These are phyloP conservation scores for Leptopilina clavipes DNA, from an alignment of 1,140 invertebrate species.

Conservation along the genomic window DNA sequence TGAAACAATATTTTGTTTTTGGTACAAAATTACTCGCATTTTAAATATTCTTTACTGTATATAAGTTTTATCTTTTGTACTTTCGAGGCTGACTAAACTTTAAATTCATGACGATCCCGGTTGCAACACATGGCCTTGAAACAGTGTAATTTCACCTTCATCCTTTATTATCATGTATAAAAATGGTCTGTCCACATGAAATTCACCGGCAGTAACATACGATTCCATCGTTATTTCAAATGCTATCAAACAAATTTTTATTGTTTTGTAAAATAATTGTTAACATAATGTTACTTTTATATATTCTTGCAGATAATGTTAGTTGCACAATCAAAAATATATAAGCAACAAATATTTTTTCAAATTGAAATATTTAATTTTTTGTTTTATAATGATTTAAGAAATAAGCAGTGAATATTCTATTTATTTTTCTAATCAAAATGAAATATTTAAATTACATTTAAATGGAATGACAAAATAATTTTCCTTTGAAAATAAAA, in stretches of 20 bases:
- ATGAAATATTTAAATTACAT: too few relatives aligned
- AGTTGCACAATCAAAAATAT: neutral
- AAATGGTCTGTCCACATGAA: slow-evolving; percentile 45
- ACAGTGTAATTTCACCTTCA: slow-evolving; percentile 31
- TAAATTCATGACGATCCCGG: neutral
- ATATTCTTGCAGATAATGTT: neutral
- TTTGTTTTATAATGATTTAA: too few relatives aligned
- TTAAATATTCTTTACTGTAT: too few relatives aligned
- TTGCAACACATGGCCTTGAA: slow-evolving; percentile 27
- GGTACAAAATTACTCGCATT: too few relatives aligned
- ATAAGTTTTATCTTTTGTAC: neutral
- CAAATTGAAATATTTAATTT: too few relatives aligned
- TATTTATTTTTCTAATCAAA: neutral
- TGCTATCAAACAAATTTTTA: slow-evolving; percentile 4
- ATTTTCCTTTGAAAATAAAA: too few relatives aligned
- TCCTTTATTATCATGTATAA: slow-evolving; percentile 35
- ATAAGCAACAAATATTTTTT: neutral
- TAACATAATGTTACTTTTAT: too few relatives aligned
- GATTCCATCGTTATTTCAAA: neutral
- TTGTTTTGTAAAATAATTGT: neutral
- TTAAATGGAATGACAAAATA: too few relatives aligned
- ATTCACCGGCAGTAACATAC: neutral
- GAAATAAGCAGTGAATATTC: neutral
- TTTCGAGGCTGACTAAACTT: slow-evolving; percentile 1
- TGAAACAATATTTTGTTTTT: too few relatives aligned